Evolutionary conservation across 2,888 invertebrate species (phyloP).

Genomic region (Coleophora deauratella): DNA sequence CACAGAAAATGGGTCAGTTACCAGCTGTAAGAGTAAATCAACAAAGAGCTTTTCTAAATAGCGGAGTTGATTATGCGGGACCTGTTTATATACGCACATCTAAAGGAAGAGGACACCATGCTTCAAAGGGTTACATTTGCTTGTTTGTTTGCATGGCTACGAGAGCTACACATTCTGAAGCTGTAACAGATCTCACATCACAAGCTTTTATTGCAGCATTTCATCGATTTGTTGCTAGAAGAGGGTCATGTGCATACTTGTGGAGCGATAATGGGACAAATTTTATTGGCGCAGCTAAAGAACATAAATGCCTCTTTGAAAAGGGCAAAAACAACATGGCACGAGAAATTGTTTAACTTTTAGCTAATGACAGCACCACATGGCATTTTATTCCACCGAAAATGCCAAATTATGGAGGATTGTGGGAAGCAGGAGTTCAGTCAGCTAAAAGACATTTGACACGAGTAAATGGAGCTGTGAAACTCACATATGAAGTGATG

Average conservation of each 20-base stretch:
- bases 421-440: no score
- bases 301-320: background rate
- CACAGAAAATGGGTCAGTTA: constrained; percentile 11
- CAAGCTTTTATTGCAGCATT: background rate
- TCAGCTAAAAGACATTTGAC: no score
- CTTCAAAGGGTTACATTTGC: constrained; percentile 4
- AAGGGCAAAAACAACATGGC: background rate
- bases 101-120: constrained; percentile 6
- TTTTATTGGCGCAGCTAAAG: background rate
- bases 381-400: background rate
- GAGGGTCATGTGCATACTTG: background rate
- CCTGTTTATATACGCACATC: constrained; percentile 7
- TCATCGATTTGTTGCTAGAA: background rate
- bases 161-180: background rate
- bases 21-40: constrained; percentile 7
- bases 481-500: no score
- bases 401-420: no score
- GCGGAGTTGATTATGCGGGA: constrained; percentile 12
- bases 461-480: no score
- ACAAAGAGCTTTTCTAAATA: constrained; percentile 7
- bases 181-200: background rate
- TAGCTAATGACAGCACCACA: background rate
- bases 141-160: constrained; percentile 4
- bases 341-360: background rate
- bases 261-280: constrained; percentile 1